phyloP scores from a whole-genome alignment of 2,797 vertebrate species.

The Limnodromus scolopaceus region DNA sequence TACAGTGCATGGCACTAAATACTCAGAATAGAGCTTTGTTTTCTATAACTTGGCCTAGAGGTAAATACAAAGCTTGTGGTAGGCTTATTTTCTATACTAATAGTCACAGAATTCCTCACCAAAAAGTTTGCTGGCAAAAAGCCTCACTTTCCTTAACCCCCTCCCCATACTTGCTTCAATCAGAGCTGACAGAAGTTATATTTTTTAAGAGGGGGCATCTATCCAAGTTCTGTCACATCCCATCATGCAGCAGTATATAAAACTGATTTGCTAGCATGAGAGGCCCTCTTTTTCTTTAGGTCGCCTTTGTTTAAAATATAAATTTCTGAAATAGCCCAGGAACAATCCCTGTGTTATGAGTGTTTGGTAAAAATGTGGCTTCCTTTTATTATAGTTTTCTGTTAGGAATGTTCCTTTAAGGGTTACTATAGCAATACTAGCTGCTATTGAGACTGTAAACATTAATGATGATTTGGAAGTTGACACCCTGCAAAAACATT shows the following conservation, averaged over 20 bases:
- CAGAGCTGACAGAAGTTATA: neutral
- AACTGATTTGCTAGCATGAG: slow-evolving; percentile 10
- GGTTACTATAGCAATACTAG: slow-evolving; percentile 59
- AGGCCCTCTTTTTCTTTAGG: neutral
- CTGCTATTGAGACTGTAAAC: slow-evolving; percentile 69
- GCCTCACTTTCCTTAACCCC: neutral
- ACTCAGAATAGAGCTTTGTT: neutral
- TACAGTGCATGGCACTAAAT: neutral
- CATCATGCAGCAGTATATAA: slow-evolving; percentile 14
- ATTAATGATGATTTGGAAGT: slow-evolving; percentile 70
- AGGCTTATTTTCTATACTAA: neutral
- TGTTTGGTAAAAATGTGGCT: slow-evolving; percentile 28
- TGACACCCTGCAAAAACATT: slow-evolving; percentile 73
- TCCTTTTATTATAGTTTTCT: slow-evolving; percentile 46
- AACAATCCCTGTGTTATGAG: neutral
- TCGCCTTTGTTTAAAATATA: neutral
- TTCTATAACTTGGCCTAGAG: neutral
- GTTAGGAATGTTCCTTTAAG: slow-evolving; percentile 51
- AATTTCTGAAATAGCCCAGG: neutral
- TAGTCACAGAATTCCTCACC: slow-evolving; percentile 5
- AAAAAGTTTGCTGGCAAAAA: neutral
- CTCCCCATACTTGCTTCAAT: neutral
- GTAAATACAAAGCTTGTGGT: neutral
- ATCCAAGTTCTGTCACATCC: slow-evolving; percentile 34
- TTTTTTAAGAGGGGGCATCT: slow-evolving; percentile 14